Evolutionary conservation across 2,797 vertebrate species (phyloP), one percentile per base, ranked within the genome.

Genomic region (Babyrousa celebensis): DNA sequence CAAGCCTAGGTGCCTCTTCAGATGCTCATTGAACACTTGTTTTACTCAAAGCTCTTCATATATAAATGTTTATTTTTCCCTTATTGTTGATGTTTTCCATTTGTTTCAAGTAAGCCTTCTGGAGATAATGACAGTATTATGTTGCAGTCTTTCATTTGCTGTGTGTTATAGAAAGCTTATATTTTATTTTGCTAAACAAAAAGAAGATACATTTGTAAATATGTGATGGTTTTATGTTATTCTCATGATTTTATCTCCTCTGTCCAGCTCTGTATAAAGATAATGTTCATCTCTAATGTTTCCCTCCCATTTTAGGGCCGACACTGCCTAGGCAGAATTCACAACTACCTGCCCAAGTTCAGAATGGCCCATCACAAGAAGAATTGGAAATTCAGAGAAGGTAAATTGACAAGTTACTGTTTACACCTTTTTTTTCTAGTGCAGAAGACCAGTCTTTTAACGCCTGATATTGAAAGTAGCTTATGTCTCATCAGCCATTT

Each of bases 301-400:
- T 98, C n/a, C 91, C 94, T 94, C 74, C 32, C 8, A 89, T 97
- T 97, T 23, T 98, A 99, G 99, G 99, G 98, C 99, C 99, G 97
- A 99, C 99, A 89, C 98, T 99, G 99, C 99, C 99, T 98, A 99
- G 99, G 98, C 99, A 99, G 98, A 99, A 98, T 96, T 99, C 99
- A 91, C 99, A 99, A 65, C 98, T 99, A 94, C 98, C 99, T 40
- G 90, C 98, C 97, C 99, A 99, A 99, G 99, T 99, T 97, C 99
- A 99, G 91, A 99, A 99, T 99, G 99, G 99, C 85, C 99, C 99
- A 60, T 99, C 99, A 21, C 99, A 99, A 97, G 99, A 99, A 97
- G 99, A 99, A 97, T 97, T 99, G 98, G 99, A 99, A 97, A 98
- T 99, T 95, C 99, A 99, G 98, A 99, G 99, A 99, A 99, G 99